phyloP scores from a whole-genome alignment of 2,797 vertebrate genomes.

The Parauchenoglanis ngamensis region DNA sequence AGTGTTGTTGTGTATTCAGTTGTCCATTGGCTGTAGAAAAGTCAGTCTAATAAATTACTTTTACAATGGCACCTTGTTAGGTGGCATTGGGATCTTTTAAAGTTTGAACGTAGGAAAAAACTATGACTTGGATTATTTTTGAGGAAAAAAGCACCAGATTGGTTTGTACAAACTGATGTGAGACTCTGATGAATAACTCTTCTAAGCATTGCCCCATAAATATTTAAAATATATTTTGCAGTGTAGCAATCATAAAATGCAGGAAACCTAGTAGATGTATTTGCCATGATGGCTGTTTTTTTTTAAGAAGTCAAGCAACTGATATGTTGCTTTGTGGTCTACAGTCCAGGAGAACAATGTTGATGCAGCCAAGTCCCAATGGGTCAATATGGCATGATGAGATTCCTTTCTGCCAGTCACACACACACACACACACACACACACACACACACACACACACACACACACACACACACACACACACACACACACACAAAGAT shows the following conservation, averaged over 20 bases:
- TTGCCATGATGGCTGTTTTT: constrained; percentile 1
- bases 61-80: not conserved
- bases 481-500: constrained; percentile 41
- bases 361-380: constrained; percentile 60
- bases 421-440: constrained; percentile 51
- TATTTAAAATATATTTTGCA: constrained; percentile 31
- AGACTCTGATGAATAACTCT: not conserved
- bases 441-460: constrained; percentile 42
- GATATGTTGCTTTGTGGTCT: constrained; percentile 40
- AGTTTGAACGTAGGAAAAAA: not conserved
- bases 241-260: constrained; percentile 40
- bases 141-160: not conserved
- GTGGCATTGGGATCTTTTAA: not conserved
- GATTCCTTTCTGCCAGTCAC: constrained; percentile 46
- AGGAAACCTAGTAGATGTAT: constrained; percentile 56
- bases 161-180: not conserved
- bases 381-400: constrained; percentile 62
- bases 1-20: not conserved
- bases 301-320: constrained; percentile 39
- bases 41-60: not conserved
- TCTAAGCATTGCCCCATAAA: constrained; percentile 33
- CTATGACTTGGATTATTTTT: not conserved
- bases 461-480: constrained; percentile 32
- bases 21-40: not conserved
- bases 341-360: constrained; percentile 51